phyloP scores from a whole-genome alignment of 2,797 vertebrate species.

The Sebastes trivittatus region DNA sequence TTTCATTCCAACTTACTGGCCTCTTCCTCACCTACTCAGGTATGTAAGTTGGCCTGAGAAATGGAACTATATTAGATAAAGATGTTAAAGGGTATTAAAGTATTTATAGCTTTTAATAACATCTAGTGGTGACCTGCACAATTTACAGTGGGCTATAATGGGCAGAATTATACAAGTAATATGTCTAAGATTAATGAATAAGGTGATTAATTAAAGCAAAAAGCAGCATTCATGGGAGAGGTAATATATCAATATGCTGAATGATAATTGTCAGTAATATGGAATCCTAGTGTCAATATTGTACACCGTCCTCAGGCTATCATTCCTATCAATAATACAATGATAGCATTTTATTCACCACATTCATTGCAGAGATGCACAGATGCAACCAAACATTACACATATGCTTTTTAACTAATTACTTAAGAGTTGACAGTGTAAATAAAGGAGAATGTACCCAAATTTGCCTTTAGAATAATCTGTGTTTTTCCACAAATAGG shows the following conservation, averaged over 20 bases:
- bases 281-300: not conserved
- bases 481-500: not conserved
- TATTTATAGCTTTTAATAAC: not conserved
- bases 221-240: not conserved
- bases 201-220: not conserved
- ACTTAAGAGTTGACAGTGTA: not conserved
- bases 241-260: not conserved
- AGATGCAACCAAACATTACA: not conserved
- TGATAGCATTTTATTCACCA: not conserved
- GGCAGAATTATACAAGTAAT: not conserved
- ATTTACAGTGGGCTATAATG: not conserved
- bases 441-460: not conserved
- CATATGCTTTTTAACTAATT: not conserved
- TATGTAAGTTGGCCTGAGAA: not conserved
- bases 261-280: not conserved
- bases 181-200: not conserved
- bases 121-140: not conserved
- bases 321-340: not conserved
- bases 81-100: not conserved
- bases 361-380: not conserved
- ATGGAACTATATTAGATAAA: not conserved
- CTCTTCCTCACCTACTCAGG: not conserved
- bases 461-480: not conserved
- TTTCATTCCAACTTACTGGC: constrained; percentile 10
- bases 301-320: not conserved